Conservation (phyloP, 2,888 invertebrate genomes). For the Lymantria dispar region DNA sequence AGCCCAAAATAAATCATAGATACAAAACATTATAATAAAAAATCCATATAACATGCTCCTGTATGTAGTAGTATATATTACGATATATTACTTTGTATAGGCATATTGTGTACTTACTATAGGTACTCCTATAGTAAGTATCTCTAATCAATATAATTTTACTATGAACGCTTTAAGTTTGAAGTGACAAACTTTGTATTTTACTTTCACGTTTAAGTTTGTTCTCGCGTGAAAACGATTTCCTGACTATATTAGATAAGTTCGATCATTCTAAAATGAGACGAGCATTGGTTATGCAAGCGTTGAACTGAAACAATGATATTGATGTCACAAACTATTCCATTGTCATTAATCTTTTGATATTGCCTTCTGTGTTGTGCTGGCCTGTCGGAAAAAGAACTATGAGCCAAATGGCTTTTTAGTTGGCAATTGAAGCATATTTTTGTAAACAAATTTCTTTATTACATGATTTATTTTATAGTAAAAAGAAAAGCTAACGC, state of each 20-base stretch:
- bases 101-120: too few relatives aligned
- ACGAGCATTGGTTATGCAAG: conserved; percentile 25
- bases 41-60: too few relatives aligned
- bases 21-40: too few relatives aligned
- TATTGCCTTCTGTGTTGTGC: conserved; percentile 29
- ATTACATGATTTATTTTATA: neutral
- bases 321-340: conserved; percentile 38
- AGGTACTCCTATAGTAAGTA: too few relatives aligned
- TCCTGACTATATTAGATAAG: conserved; percentile 8
- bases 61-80: too few relatives aligned
- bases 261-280: conserved; percentile 13
- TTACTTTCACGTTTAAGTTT: neutral
- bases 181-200: neutral
- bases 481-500: neutral
- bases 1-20: too few relatives aligned
- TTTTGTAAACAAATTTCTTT: conserved; percentile 3
- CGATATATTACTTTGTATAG: too few relatives aligned
- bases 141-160: neutral
- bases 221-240: neutral
- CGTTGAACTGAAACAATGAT: conserved; percentile 34
- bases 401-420: conserved; percentile 45
- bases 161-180: neutral
- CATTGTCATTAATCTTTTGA: conserved; percentile 42
- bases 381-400: conserved; percentile 22
- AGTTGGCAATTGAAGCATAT: conserved; percentile 17